These are phyloP conservation scores for Alcis repandata DNA, from an alignment of 2,888 invertebrate species.

Conservation along the genomic window DNA sequence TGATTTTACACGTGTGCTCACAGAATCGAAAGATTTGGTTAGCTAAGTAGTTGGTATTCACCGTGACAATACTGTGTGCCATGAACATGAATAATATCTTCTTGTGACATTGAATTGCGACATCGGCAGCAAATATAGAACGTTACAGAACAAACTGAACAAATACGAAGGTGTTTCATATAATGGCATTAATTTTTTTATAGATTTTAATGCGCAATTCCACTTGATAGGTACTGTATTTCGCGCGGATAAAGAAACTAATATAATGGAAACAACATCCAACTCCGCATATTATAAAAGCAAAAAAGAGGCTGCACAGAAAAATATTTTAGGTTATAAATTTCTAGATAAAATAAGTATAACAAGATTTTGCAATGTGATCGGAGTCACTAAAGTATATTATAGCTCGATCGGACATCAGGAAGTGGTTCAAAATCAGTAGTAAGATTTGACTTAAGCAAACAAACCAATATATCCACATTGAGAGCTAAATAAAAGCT, in stretches of 20 bases:
- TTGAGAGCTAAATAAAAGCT: too few relatives aligned
- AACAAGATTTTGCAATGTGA: too few relatives aligned
- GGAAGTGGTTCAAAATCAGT: too few relatives aligned
- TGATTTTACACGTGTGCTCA: conserved; percentile 35
- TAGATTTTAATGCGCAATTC: conserved; percentile 14
- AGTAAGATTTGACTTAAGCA: too few relatives aligned
- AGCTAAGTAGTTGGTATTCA: conserved; percentile 18
- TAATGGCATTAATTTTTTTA: neutral
- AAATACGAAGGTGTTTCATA: conserved; percentile 32
- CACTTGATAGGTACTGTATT: neutral
- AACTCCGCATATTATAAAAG: too few relatives aligned
- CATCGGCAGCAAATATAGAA: conserved; percentile 37
- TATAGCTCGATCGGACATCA: too few relatives aligned
- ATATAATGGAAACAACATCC: too few relatives aligned
- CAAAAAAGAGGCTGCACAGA: too few relatives aligned
- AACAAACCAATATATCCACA: neutral
- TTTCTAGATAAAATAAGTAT: too few relatives aligned
- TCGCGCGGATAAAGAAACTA: neutral
- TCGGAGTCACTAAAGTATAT: too few relatives aligned
- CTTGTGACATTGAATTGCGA: conserved; percentile 30
- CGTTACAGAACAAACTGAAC: conserved; percentile 42
- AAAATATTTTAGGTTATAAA: too few relatives aligned
- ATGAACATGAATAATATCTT: conserved; percentile 31
- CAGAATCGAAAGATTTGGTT: conserved; percentile 21
- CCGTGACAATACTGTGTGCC: neutral